Conservation (phyloP, 1,140 invertebrate species). For the Chlorops oryzae region DNA sequence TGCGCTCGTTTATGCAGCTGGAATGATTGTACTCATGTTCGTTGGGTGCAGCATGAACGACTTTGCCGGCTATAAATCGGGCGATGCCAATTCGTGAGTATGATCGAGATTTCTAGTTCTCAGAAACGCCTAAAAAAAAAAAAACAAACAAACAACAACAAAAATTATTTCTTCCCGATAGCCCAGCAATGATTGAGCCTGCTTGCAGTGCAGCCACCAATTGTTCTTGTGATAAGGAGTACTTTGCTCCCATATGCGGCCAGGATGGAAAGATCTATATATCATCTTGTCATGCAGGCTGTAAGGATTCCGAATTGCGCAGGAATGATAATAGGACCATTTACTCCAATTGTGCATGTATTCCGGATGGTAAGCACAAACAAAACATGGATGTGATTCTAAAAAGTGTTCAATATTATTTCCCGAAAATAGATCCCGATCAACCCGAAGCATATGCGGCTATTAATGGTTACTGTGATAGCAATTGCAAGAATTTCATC, state of each 20-base stretch:
- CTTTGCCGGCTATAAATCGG: conserved; percentile 60
- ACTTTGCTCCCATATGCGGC: conserved; percentile 79
- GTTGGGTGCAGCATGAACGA: conserved; percentile 81
- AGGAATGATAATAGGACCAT: conserved; percentile 54
- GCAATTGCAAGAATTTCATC: conserved; percentile 72
- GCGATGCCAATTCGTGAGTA: conserved; percentile 26
- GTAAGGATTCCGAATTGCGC: conserved; percentile 55
- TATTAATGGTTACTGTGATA: conserved; percentile 68
- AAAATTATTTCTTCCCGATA: conserved; percentile 12
- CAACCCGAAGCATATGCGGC: conserved; percentile 40
- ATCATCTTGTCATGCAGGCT: conserved; percentile 85
- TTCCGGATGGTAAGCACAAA: conserved; percentile 46
- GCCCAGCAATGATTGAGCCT: conserved; percentile 48
- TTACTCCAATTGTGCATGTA: conserved; percentile 72
- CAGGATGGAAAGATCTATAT: conserved; percentile 73
- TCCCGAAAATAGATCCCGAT: neutral
- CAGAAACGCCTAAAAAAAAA: neutral
- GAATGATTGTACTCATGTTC: conserved; percentile 83
- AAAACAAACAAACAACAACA: too few species aligned
- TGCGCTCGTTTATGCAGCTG: conserved; percentile 76
- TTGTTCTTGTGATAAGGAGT: conserved; percentile 67
- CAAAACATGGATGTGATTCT: too few species aligned
- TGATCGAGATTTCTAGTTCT: neutral
- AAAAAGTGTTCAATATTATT: neutral
- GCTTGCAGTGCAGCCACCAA: conserved; percentile 55